Conservation (phyloP, 2,113 vertebrate species). For the Callorhinus ursinus region DNA sequence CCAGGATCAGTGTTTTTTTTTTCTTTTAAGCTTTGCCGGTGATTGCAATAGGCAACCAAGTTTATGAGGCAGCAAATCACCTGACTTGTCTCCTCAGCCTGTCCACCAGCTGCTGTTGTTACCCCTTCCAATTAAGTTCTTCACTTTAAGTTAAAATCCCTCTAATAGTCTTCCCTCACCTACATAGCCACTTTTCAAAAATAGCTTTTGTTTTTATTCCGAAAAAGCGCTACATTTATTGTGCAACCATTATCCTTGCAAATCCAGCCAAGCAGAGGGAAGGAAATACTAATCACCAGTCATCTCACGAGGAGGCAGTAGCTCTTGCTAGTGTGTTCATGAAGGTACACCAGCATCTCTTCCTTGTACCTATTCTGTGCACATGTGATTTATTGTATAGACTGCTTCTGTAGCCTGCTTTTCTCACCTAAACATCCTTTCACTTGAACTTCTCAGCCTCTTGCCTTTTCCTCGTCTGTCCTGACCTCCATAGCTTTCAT, state of each 20-base stretch:
- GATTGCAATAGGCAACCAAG: background rate
- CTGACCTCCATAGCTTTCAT: background rate
- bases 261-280: background rate
- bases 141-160: background rate
- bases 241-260: background rate
- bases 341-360: background rate
- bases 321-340: fast-evolving
- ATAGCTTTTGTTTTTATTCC: background rate
- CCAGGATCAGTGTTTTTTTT: background rate
- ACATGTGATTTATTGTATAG: background rate
- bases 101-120: background rate
- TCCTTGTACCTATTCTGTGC: background rate
- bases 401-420: background rate
- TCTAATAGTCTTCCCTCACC: background rate
- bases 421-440: background rate
- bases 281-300: background rate
- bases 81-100: background rate
- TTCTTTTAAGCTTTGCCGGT: background rate
- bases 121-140: background rate
- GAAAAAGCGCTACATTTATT: background rate
- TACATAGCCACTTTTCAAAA: constrained; percentile 30
- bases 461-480: background rate
- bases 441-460: background rate
- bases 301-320: background rate
- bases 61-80: background rate